Evolutionary conservation across 2,113 vertebrate species (phyloP).

Genomic region (Corvus moneduloides): DNA sequence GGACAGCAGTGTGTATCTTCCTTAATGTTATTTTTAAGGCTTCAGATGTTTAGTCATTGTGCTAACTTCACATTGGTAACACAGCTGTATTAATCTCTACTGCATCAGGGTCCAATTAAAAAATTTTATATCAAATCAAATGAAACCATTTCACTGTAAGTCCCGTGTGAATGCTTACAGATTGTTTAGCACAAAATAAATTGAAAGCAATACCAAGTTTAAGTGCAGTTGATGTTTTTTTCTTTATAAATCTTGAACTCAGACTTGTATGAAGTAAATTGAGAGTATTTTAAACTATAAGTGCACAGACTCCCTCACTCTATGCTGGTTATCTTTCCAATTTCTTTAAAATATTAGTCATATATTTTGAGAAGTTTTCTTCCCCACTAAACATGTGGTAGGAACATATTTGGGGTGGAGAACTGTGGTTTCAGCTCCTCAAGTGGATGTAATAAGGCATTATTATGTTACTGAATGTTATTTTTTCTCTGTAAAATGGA

Average conservation of each 20-base stretch:
- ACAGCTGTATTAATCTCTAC: not conserved
- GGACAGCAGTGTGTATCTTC: not conserved
- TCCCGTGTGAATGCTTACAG: not conserved
- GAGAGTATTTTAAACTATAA: not conserved
- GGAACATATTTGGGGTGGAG: not conserved
- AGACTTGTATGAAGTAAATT: not conserved
- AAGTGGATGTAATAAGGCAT: not conserved
- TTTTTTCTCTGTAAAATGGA: not conserved
- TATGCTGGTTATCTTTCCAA: not conserved
- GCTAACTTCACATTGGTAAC: not conserved
- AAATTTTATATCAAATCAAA: not conserved
- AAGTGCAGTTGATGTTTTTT: not conserved
- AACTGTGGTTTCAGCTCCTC: not conserved
- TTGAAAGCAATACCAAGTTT: not conserved
- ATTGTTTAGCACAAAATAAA: not conserved
- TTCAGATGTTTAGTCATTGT: not conserved
- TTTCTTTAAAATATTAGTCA: not conserved
- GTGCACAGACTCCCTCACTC: not conserved
- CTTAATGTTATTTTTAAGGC: not conserved
- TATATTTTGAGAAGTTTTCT: not conserved
- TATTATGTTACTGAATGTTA: not conserved
- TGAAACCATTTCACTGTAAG: not conserved
- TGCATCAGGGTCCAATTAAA: not conserved
- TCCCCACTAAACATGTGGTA: not conserved
- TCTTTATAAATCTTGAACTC: not conserved